Evolutionary conservation across 2,113 vertebrate species (phyloP).

Genomic region (Anthoscopus minutus): DNA sequence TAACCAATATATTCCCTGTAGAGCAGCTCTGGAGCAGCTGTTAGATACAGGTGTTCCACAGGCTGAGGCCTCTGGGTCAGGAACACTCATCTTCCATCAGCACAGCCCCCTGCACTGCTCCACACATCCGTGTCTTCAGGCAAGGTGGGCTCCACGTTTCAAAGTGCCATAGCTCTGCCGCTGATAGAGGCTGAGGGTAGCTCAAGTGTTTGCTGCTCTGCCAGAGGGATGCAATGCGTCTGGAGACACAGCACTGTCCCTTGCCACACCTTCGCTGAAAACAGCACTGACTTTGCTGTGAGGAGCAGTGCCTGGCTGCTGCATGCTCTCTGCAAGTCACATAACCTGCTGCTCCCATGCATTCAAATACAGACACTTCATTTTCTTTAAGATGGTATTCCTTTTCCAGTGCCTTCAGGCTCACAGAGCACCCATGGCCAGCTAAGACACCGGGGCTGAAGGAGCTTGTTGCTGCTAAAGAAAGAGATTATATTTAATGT

Average conservation of each 20-base stretch:
- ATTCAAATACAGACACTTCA: background rate
- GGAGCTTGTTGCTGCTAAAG: slow-evolving; percentile 31
- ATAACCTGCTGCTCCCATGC: background rate
- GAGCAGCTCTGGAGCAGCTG: slow-evolving; percentile 11
- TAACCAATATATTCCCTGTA: background rate
- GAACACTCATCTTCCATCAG: background rate
- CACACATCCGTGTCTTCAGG: background rate
- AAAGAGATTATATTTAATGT: slow-evolving; percentile 33
- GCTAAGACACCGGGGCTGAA: background rate
- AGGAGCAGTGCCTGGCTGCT: background rate
- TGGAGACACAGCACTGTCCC: background rate
- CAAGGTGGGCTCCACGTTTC: background rate
- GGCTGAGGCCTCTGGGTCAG: background rate
- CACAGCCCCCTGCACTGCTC: background rate
- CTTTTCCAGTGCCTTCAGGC: background rate
- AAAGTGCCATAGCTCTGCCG: background rate
- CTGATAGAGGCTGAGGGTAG: background rate
- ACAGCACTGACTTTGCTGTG: rapidly evolving
- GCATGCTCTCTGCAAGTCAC: background rate
- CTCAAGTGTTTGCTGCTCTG: background rate
- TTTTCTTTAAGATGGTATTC: background rate
- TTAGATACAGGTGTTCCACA: background rate
- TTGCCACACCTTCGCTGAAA: background rate
- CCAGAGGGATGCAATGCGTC: rapidly evolving
- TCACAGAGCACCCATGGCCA: background rate